Evolutionary conservation across 2,113 vertebrate species (phyloP).

Genomic region (Zapus hudsonius): DNA sequence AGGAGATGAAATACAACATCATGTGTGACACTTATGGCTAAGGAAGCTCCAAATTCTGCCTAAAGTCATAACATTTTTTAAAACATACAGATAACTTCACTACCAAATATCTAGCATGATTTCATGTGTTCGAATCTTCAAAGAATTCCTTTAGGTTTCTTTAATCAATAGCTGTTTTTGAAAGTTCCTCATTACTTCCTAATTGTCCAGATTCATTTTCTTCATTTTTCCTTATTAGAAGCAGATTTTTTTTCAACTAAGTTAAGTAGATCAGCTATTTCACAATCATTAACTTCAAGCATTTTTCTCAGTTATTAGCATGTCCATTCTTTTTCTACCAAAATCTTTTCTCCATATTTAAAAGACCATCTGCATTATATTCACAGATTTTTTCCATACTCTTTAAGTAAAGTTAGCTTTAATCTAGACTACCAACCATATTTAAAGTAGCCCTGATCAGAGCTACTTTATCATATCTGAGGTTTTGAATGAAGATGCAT

Average conservation of each 20-base stretch:
- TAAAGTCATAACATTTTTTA: slow-evolving; percentile 5
- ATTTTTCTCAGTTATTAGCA: slow-evolving; percentile 55
- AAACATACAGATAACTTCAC: slow-evolving; percentile 37
- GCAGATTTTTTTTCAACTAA: slow-evolving; percentile 76
- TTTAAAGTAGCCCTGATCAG: neutral
- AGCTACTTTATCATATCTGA: neutral
- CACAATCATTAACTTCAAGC: slow-evolving; percentile 67
- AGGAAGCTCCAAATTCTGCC: slow-evolving; percentile 38
- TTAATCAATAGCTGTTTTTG: slow-evolving; percentile 80
- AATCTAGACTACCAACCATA: neutral
- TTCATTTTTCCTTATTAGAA: slow-evolving; percentile 76
- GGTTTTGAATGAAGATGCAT: neutral
- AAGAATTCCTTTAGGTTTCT: slow-evolving; percentile 74
- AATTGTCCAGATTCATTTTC: slow-evolving; percentile 79
- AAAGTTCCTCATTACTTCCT: slow-evolving; percentile 78
- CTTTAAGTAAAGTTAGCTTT: neutral
- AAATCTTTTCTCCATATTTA: slow-evolving; percentile 44
- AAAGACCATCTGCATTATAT: slow-evolving; percentile 51
- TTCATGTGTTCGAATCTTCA: slow-evolving; percentile 73
- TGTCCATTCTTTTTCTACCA: slow-evolving; percentile 33
- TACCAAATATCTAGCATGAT: slow-evolving; percentile 60
- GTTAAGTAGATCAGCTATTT: slow-evolving; percentile 73
- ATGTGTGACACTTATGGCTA: slow-evolving; percentile 35
- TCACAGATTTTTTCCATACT: neutral
- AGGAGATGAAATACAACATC: neutral